phyloP scores from a whole-genome alignment of 1,140 invertebrate species.

The Drosophila sulfurigaster region DNA sequence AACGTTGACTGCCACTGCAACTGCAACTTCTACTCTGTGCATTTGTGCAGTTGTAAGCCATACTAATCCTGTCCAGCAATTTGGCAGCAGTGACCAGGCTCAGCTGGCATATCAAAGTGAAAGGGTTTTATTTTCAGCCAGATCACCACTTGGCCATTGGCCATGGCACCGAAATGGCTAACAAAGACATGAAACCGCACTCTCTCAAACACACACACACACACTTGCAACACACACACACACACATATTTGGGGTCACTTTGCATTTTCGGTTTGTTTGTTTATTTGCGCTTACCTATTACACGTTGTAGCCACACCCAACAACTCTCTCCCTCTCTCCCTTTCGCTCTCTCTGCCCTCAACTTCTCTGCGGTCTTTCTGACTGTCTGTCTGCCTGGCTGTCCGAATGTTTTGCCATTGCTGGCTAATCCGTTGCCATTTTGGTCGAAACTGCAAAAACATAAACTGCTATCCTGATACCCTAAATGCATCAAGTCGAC shows the following conservation, averaged over 20 bases:
- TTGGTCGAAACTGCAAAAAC: constrained; percentile 49
- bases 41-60: constrained; percentile 59
- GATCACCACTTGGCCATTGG: constrained; percentile 51
- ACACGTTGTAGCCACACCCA: constrained; percentile 34
- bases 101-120: constrained; percentile 72
- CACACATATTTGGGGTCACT: constrained; percentile 57
- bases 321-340: not conserved
- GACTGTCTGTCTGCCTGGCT: not conserved
- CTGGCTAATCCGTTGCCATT: constrained; percentile 66
- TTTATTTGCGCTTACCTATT: constrained; percentile 69
- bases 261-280: constrained; percentile 58
- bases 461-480: constrained; percentile 28
- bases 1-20: not conserved
- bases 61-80: constrained; percentile 72
- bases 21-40: constrained; percentile 45
- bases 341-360: not conserved
- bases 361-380: constrained; percentile 13
- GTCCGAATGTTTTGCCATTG: constrained; percentile 51
- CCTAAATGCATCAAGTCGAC: constrained; percentile 3
- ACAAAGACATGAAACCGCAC: constrained; percentile 29
- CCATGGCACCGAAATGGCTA: constrained; percentile 31
- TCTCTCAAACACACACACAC: constrained; percentile 28
- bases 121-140: constrained; percentile 52
- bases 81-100: constrained; percentile 72
- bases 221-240: not conserved